phyloP scores from a whole-genome alignment of 2,797 vertebrate genomes.

The Danio aesculapii region DNA sequence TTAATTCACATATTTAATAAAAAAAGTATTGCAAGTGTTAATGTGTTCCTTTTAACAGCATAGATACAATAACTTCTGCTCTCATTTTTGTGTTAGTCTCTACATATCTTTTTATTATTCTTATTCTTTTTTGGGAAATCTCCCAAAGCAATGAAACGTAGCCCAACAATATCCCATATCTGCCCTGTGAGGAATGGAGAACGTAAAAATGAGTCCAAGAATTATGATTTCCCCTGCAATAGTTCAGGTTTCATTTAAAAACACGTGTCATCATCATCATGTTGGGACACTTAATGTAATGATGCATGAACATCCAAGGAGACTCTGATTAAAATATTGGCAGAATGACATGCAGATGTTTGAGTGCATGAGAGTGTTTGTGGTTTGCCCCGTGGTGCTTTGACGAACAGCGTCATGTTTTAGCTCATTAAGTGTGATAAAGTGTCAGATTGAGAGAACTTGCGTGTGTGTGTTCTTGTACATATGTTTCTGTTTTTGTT shows the following conservation, averaged over 20 bases:
- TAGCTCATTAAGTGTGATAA: slow-evolving; percentile 52
- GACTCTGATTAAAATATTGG: slow-evolving; percentile 37
- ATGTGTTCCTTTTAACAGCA: too few species aligned
- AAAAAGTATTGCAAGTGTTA: too few species aligned
- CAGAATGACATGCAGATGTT: slow-evolving; percentile 43
- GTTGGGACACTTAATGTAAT: slow-evolving; percentile 29
- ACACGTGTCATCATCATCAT: not conserved
- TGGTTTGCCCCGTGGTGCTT: slow-evolving; percentile 20
- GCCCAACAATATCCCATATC: not conserved
- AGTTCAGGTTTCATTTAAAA: slow-evolving; percentile 23
- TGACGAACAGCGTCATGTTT: slow-evolving; percentile 39
- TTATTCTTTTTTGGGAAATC: not conserved
- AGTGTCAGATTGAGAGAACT: slow-evolving; percentile 48
- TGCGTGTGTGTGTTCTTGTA: slow-evolving; percentile 7
- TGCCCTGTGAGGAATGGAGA: not conserved
- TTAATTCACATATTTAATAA: too few species aligned
- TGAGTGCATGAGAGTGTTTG: slow-evolving; percentile 49
- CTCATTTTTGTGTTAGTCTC: slow-evolving; percentile 6
- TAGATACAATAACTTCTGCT: not conserved
- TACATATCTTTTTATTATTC: not conserved
- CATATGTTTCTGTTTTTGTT: slow-evolving; percentile 30
- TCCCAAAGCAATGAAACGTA: not conserved
- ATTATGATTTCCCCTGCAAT: slow-evolving; percentile 13
- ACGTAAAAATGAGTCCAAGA: not conserved
- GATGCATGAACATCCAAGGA: slow-evolving; percentile 6